These are phyloP conservation scores for Corvus cornix DNA, from an alignment of 2,113 vertebrate genomes.

Conservation along the genomic window DNA sequence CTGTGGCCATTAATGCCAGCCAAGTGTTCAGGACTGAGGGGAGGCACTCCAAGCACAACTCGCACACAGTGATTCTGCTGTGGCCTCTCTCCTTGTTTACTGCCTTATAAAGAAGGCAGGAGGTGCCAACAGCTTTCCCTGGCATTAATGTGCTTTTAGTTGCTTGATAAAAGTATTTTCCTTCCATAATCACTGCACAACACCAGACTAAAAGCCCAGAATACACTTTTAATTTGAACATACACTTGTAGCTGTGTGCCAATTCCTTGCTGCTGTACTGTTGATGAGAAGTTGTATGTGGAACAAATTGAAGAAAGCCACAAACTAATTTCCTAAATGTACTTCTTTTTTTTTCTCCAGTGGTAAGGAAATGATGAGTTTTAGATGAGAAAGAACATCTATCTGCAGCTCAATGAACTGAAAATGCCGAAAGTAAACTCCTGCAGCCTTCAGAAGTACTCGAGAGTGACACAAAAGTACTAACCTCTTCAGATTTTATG, in stretches of 20 bases:
- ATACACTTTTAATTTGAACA: not conserved
- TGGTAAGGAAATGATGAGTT: conserved; percentile 36
- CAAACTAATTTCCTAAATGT: conserved; percentile 52
- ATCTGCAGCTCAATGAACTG: conserved; percentile 49
- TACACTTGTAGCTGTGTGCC: not conserved
- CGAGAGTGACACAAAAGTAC: not conserved
- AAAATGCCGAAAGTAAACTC: conserved; percentile 42
- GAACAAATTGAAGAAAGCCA: conserved; percentile 48
- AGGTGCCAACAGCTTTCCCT: not conserved
- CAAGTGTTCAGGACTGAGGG: not conserved
- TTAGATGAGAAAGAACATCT: conserved; percentile 51
- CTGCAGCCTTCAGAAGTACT: conserved; percentile 19
- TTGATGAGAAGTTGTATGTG: conserved; percentile 4
- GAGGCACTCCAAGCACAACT: not conserved
- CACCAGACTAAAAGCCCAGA: not conserved
- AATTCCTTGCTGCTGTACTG: not conserved
- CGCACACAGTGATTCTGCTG: not conserved
- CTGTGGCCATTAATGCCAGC: not conserved
- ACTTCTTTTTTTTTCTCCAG: conserved; percentile 22
- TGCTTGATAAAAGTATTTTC: not conserved
- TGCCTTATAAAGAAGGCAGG: not conserved
- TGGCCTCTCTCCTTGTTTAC: not conserved
- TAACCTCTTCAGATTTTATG: conserved; percentile 36
- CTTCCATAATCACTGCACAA: not conserved
- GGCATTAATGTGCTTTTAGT: not conserved